Conservation (phyloP, 1,140 invertebrate genomes). For the Brachystomella parvula region DNA sequence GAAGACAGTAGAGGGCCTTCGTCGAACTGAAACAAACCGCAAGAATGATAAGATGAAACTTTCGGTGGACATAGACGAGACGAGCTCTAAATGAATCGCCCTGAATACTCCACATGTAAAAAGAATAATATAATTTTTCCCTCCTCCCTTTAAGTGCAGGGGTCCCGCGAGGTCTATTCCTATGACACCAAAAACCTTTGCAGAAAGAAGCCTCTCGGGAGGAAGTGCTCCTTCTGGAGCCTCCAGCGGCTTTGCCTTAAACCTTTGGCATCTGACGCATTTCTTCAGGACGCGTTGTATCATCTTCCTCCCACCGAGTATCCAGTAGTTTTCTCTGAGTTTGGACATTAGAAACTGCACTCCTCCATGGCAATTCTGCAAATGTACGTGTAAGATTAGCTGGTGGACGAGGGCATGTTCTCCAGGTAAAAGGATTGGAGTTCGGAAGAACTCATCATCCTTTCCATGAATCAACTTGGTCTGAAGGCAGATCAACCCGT, state of each 20-base stretch:
- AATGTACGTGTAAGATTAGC: neutral
- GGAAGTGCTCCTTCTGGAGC: conserved; percentile 27
- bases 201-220: conserved; percentile 38
- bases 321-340: conserved; percentile 13
- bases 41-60: conserved; percentile 22
- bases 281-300: neutral
- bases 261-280: conserved; percentile 5
- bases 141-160: neutral
- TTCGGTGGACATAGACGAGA: neutral
- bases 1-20: conserved; percentile 26
- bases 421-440: conserved; percentile 1
- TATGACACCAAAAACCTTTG: conserved; percentile 39
- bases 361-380: neutral
- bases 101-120: neutral
- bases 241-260: conserved; percentile 10
- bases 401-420: too few relatives aligned
- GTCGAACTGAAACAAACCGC: conserved; percentile 36
- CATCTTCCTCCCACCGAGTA: neutral
- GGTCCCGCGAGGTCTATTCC: conserved; percentile 39
- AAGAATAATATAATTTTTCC: neutral
- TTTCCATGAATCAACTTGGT: neutral
- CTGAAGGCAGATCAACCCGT: neutral
- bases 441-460: neutral
- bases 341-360: neutral
- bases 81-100: neutral